These are phyloP conservation scores for Tetragnatha montana DNA, from an alignment of 2,888 invertebrate species.

Conservation along the genomic window DNA sequence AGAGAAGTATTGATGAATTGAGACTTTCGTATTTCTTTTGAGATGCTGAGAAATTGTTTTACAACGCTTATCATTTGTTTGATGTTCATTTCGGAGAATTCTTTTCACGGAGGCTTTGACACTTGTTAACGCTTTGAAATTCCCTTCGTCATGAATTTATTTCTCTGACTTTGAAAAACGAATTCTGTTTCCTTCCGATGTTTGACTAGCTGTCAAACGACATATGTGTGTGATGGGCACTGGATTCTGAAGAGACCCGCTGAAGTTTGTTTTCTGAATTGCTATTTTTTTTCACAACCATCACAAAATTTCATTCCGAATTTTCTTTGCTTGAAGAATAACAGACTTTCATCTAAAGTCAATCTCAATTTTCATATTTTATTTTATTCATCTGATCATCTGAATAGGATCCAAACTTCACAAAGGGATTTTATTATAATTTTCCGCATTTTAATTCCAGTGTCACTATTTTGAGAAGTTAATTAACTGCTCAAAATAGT, in stretches of 20 bases:
- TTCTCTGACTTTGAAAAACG: not conserved
- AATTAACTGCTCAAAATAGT: too few relatives aligned
- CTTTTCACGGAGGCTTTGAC: constrained; percentile 15
- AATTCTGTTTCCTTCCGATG: not conserved
- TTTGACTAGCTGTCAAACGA: not conserved
- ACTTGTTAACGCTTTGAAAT: constrained; percentile 25
- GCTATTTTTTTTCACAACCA: not conserved
- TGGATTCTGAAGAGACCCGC: not conserved
- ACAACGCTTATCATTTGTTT: constrained; percentile 47
- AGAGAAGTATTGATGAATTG: constrained; percentile 50
- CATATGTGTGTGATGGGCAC: not conserved
- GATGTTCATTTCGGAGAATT: constrained; percentile 22
- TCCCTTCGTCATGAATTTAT: not conserved
- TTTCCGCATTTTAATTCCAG: too few relatives aligned
- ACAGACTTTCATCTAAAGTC: too few relatives aligned
- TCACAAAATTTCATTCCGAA: too few relatives aligned
- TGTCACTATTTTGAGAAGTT: too few relatives aligned
- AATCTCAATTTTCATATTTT: too few relatives aligned
- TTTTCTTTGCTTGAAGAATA: too few relatives aligned
- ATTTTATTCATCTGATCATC: too few relatives aligned
- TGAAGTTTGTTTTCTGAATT: not conserved
- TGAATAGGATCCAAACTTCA: too few relatives aligned
- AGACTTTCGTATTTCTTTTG: constrained; percentile 40
- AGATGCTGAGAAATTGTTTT: constrained; percentile 40
- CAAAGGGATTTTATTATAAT: too few relatives aligned